Percentiles rank a stretch among this genome's conserved stretches.
These are phyloP conservation scores for Pachypsylla venusta DNA, from an alignment of 1,140 invertebrate genomes.

Conservation along the genomic window DNA sequence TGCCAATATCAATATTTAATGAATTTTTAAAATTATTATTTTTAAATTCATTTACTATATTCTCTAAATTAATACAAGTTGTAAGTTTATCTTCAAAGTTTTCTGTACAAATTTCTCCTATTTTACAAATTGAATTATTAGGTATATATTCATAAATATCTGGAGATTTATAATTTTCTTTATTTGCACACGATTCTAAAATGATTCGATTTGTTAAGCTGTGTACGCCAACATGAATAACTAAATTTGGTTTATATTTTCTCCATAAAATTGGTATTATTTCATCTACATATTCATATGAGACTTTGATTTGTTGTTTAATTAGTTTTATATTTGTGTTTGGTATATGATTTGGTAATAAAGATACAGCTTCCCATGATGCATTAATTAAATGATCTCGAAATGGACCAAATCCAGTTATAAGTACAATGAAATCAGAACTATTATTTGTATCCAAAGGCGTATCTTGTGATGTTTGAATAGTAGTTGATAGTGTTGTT, in stretches of 20 bases:
- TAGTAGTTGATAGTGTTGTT: too few species aligned
- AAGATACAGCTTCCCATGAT: not conserved
- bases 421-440: not conserved
- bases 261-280: not conserved
- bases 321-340: not conserved
- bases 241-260: conserved; percentile 26
- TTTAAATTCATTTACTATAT: conserved; percentile 24
- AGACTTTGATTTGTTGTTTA: not conserved
- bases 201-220: conserved; percentile 34
- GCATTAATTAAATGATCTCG: not conserved
- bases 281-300: not conserved
- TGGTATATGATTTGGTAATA: not conserved
- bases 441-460: not conserved
- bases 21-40: conserved; percentile 30
- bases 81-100: conserved; percentile 31
- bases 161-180: conserved; percentile 35
- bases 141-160: conserved; percentile 35
- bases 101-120: conserved; percentile 30
- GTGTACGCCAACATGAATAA: conserved; percentile 50
- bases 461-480: not conserved
- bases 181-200: conserved; percentile 40
- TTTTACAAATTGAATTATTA: conserved; percentile 28
- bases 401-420: not conserved
- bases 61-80: conserved; percentile 32
- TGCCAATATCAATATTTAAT: conserved; percentile 28